These are phyloP conservation scores for Sitta europaea DNA, from an alignment of 2,113 vertebrate genomes.

Conservation along the genomic window DNA sequence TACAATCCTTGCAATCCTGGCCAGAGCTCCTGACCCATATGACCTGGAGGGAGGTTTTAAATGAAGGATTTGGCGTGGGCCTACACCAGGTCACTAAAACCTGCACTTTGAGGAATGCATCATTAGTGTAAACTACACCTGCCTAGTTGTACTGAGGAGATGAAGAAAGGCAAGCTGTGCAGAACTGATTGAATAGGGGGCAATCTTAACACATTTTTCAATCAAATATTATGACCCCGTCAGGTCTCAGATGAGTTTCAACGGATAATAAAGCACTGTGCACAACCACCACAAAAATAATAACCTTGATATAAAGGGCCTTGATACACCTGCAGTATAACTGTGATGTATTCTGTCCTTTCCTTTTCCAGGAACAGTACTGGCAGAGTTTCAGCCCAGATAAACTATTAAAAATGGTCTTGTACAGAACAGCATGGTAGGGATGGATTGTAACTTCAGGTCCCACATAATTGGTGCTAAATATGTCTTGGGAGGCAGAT, in stretches of 20 bases:
- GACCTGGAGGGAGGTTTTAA: neutral
- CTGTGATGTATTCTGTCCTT: neutral
- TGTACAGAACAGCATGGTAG: neutral
- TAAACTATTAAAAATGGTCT: neutral
- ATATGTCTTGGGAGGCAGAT: neutral
- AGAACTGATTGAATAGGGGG: neutral
- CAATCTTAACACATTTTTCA: neutral
- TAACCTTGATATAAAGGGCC: neutral
- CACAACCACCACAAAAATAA: neutral
- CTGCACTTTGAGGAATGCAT: neutral
- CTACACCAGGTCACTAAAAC: slow-evolving; percentile 1
- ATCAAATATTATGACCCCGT: neutral
- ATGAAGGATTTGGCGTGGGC: neutral
- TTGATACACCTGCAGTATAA: neutral
- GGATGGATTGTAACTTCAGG: neutral
- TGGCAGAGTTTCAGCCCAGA: neutral
- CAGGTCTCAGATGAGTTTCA: neutral
- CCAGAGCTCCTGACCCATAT: neutral
- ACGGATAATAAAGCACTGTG: neutral
- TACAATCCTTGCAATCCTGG: neutral
- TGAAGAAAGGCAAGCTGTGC: neutral
- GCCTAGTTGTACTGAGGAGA: neutral
- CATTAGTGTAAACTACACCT: neutral
- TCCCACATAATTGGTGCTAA: neutral
- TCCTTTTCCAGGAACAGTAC: neutral